Conservation (phyloP, 2,113 vertebrate genomes). For the Micronisus gabar region DNA sequence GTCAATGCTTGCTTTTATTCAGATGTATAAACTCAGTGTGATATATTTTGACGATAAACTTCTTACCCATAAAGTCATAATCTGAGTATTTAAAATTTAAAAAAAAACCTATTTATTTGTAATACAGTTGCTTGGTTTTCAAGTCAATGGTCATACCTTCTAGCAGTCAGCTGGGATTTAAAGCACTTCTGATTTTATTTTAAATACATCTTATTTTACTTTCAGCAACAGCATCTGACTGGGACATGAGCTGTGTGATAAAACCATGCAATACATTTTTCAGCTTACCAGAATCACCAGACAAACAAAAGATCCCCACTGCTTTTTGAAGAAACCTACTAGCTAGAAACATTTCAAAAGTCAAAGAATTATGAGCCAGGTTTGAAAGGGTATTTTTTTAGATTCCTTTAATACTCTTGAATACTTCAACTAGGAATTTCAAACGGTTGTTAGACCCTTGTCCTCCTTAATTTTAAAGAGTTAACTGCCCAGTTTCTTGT, state of each 20-base stretch:
- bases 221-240: neutral
- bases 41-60: neutral
- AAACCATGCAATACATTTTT: neutral
- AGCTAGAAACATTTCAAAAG: neutral
- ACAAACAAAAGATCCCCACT: neutral
- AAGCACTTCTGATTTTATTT: neutral
- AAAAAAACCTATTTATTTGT: neutral
- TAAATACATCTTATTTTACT: neutral
- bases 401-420: neutral
- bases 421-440: neutral
- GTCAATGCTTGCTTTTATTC: neutral
- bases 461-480: neutral
- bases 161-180: neutral
- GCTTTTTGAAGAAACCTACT: neutral
- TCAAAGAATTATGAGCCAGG: neutral
- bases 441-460: neutral
- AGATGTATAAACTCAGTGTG: neutral
- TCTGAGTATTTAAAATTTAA: neutral
- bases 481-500: neutral
- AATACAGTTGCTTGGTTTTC: neutral
- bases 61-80: neutral
- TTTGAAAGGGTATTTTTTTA: neutral
- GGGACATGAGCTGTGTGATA: neutral
- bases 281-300: neutral
- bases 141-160: neutral